Conservation (phyloP, 2,113 vertebrate species). For the Astatotilapia flaviijosephi region DNA sequence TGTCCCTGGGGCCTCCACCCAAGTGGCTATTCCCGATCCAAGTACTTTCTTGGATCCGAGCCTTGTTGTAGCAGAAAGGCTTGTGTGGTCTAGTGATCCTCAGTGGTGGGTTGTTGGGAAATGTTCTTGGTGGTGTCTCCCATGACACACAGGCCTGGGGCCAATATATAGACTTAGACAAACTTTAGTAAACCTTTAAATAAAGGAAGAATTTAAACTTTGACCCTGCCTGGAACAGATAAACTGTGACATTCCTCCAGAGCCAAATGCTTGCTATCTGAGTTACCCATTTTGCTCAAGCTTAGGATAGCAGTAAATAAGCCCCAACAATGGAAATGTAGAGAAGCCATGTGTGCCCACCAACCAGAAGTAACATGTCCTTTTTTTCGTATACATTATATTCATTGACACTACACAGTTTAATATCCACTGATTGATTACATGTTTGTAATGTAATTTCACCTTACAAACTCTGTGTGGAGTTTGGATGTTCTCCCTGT, state of each 20-base stretch:
- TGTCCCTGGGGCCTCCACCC: not conserved
- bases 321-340: not conserved
- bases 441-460: not conserved
- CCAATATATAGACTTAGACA: not conserved
- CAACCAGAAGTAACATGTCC: not conserved
- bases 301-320: not conserved
- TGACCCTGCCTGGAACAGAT: not conserved
- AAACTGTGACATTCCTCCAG: not conserved
- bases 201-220: not conserved
- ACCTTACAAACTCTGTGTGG: not conserved
- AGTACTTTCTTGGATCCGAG: not conserved
- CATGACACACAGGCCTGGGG: not conserved
- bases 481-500: not conserved
- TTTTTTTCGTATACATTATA: accelerated
- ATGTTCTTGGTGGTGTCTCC: not conserved
- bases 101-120: not conserved
- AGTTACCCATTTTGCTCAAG: not conserved
- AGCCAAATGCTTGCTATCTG: not conserved
- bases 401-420: not conserved
- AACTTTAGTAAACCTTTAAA: not conserved
- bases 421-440: not conserved
- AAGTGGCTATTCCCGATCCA: not conserved
- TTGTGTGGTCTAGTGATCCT: not conserved
- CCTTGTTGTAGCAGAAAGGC: not conserved
- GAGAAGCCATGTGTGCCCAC: not conserved